Base-by-base conservation (phyloP, 2,888 invertebrate genomes). In the Taphrorychus bicolor region DNA sequence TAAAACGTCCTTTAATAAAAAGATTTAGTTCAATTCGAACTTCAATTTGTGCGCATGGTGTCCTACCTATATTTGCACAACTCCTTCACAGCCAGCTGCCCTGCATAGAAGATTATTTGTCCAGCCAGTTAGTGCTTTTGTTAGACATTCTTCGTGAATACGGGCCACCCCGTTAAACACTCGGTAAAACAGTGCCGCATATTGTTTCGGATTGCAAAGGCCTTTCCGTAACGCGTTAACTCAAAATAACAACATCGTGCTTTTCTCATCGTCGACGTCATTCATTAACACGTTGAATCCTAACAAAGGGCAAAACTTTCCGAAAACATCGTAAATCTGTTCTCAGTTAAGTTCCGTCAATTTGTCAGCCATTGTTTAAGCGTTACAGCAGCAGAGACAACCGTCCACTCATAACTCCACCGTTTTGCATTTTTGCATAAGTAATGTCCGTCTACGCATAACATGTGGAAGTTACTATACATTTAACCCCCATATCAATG, bases 271-370 rank as follows among this genome's bases (percentile, higher is more conserved):
- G 24, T 22, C 40, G 52, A 63, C 57, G 53, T 62, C 63, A 40
- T 59, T 68, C 68, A 68, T 68, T 68, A 68, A 56, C 68, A 68
- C 68, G 53, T 68, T 64, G 42, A 14, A 23, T 40, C 45, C 32
- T 17, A 53, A 67, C 66, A 66, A 66, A 66, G 60, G 21, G 49
- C 41, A 42, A 49, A 42, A 60, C 57, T 61, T 66, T 66, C 51
- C 61, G 60, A 66, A 66, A 61, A 66, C 66, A 58, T 66, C 60
- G 58, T 66, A 66, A 66, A 66, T 61, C 58, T 61, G 56, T 22
- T 59, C 54, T 65, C 48, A 51, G 59, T 66, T 60, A 41, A 23
- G 49, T 41, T 58, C 48, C 48, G 60, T 59, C 67, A 62, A 62
- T 67, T 67, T 67, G 62, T 67, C 62, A 58, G 59, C 9, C 32